A percentile compares a stretch with the other conserved stretches of the same genome.
Evolutionary conservation across 1,140 invertebrate genomes (phyloP).

Genomic region (Ptiloglossa arizonensis): DNA sequence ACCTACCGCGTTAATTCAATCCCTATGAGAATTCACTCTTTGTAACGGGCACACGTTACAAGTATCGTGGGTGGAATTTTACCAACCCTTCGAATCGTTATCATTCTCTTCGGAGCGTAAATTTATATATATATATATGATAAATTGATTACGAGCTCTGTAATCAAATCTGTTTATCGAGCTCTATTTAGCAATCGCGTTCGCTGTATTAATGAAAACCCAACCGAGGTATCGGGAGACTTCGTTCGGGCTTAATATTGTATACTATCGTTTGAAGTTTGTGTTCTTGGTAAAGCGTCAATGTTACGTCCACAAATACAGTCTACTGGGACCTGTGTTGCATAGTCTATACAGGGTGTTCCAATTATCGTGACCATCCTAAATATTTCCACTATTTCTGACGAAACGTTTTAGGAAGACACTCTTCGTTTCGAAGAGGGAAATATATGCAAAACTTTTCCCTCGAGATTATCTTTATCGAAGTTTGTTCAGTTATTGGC

Average conservation of each 20-base stretch:
- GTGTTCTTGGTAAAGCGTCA: neutral
- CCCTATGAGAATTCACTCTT: constrained; percentile 58
- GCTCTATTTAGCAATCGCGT: neutral
- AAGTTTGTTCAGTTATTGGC: no score
- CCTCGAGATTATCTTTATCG: no score
- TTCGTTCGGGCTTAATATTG: neutral
- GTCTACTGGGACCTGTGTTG: no score
- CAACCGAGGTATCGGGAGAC: neutral
- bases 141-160: no score
- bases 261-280: neutral
- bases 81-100: constrained; percentile 29
- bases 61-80: constrained; percentile 13
- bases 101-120: constrained; percentile 11
- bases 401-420: no score
- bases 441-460: no score
- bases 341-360: no score
- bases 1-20: constrained; percentile 37
- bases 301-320: no score
- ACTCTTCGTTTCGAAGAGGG: no score
- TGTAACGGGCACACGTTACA: constrained; percentile 28
- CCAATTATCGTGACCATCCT: no score
- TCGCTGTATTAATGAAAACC: neutral
- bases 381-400: no score
- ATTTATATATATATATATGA: no score
- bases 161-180: neutral